These are phyloP conservation scores for Cinclus cinclus DNA, from an alignment of 2,113 vertebrate genomes.

Conservation along the genomic window DNA sequence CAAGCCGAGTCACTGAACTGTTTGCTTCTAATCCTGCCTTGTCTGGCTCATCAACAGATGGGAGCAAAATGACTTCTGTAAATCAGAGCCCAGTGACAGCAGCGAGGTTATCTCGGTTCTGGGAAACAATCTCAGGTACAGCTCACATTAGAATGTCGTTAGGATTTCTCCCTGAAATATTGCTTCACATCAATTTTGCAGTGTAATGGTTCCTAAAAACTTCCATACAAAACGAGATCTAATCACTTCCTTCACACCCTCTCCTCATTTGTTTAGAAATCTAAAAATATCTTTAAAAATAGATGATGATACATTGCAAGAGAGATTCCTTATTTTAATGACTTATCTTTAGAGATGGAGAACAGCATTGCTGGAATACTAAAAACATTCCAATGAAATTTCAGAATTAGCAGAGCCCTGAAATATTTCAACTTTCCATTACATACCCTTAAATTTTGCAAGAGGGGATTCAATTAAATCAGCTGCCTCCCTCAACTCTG, in stretches of 20 bases:
- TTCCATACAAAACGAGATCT: not conserved
- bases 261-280: slow-evolving; percentile 3
- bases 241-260: not conserved
- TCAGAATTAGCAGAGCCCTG: not conserved
- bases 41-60: not conserved
- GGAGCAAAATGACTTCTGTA: not conserved
- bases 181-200: not conserved
- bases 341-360: not conserved
- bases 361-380: not conserved
- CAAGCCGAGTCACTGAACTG: not conserved
- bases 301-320: not conserved
- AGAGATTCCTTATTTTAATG: not conserved
- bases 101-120: not conserved
- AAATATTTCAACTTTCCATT: slow-evolving; percentile 18
- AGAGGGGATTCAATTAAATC: slow-evolving; percentile 8
- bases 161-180: slow-evolving; percentile 15
- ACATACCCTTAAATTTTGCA: not conserved
- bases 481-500: not conserved
- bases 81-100: slow-evolving; percentile 32
- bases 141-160: not conserved
- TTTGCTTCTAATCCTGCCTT: not conserved
- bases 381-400: not conserved
- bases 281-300: not conserved
- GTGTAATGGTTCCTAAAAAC: not conserved
- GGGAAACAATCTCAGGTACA: slow-evolving; percentile 20